Conservation (phyloP, 2,113 vertebrate genomes). For the Phycodurus eques region DNA sequence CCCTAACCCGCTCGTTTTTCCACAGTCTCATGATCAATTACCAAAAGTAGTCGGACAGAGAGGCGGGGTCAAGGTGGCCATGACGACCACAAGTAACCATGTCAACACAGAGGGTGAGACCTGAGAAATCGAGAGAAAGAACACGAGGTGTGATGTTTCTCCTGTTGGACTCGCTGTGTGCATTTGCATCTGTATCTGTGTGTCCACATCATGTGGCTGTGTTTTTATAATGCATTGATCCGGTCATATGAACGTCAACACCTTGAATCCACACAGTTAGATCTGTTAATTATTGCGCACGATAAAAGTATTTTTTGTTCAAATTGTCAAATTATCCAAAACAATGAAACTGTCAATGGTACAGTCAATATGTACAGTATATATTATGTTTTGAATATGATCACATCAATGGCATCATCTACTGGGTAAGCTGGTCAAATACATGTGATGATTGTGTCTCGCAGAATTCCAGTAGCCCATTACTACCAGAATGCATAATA, state of each 20-base stretch:
- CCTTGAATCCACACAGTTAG: conserved; percentile 26
- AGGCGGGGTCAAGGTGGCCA: conserved; percentile 16
- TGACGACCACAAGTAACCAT: no score
- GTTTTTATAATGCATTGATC: conserved; percentile 35
- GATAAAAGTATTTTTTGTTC: background rate
- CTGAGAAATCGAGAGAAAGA: conserved; percentile 32
- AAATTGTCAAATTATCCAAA: background rate
- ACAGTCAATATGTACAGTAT: background rate
- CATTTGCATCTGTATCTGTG: conserved; percentile 4
- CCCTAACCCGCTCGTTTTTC: conserved; percentile 15
- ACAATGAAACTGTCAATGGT: background rate
- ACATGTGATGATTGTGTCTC: background rate
- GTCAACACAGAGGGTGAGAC: conserved; percentile 10
- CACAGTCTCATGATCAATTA: conserved; percentile 48
- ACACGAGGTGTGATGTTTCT: conserved; percentile 31
- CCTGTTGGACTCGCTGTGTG: conserved; percentile 5
- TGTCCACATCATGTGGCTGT: conserved; percentile 35
- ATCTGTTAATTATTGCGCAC: no score
- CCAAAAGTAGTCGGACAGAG: background rate
- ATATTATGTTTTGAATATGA: background rate
- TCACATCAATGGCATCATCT: no score
- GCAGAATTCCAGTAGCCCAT: background rate
- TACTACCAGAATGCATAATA: background rate
- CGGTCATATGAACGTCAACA: conserved; percentile 49
- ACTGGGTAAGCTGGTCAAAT: no score